Percentiles rank a stretch among this genome's conserved stretches.
Conservation (phyloP, 1,140 invertebrate species). For the Gryllus bimaculatus region DNA sequence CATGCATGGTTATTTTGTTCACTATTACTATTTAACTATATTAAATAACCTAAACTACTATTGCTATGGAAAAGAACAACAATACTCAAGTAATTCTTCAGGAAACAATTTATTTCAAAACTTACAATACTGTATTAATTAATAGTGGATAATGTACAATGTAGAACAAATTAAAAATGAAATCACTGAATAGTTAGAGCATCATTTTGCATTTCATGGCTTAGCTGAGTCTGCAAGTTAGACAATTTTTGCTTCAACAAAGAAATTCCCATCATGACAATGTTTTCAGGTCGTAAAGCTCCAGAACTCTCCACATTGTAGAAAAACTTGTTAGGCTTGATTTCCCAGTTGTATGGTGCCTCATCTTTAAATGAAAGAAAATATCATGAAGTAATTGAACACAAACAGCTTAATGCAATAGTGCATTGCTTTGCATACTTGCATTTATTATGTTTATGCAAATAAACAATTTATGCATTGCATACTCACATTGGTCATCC, state of each 20-base stretch:
- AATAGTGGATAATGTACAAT: too few relatives aligned
- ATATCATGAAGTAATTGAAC: too few relatives aligned
- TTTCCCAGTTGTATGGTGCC: conserved; percentile 85
- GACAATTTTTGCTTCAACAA: conserved; percentile 92
- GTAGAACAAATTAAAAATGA: background rate
- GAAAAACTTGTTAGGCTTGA: conserved; percentile 95
- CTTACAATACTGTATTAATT: too few relatives aligned
- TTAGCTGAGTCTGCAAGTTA: conserved; percentile 87
- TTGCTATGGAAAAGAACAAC: background rate
- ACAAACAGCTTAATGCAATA: too few relatives aligned
- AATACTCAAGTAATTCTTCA: background rate
- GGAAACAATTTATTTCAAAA: background rate
- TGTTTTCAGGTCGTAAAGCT: conserved; percentile 90
- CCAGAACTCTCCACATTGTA: conserved; percentile 95
- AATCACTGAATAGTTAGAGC: conserved; percentile 54
- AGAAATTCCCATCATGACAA: conserved; percentile 88
- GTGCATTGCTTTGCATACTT: too few relatives aligned
- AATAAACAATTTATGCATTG: too few relatives aligned
- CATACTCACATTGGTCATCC: conserved; percentile 53
- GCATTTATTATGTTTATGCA: too few relatives aligned
- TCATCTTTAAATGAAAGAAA: conserved; percentile 53
- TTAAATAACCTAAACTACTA: background rate
- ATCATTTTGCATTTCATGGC: conserved; percentile 77
- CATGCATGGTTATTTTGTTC: background rate
- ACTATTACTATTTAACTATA: background rate